These are phyloP conservation scores for Heterodera carotae DNA, from an alignment of 1,140 invertebrate genomes.

Conservation along the genomic window DNA sequence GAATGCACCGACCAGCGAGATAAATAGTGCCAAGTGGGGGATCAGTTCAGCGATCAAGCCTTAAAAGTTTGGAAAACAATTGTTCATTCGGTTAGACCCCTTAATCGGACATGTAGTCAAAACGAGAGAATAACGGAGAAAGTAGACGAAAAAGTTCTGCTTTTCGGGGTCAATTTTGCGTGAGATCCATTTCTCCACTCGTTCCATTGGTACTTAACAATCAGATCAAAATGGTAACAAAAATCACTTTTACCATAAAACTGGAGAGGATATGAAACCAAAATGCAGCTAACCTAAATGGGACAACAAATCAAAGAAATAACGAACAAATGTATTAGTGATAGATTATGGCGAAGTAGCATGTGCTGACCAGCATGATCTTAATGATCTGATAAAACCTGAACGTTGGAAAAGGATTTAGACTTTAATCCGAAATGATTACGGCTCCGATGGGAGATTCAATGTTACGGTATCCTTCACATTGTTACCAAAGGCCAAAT, in stretches of 20 bases:
- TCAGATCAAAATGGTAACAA: not conserved
- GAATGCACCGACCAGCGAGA: constrained; percentile 60
- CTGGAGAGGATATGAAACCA: constrained; percentile 60
- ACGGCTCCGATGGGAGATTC: constrained; percentile 53
- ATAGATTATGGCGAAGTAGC: no score
- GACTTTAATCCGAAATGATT: not conserved
- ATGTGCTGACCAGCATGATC: constrained; percentile 54
- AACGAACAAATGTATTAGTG: no score
- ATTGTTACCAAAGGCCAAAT: constrained; percentile 60
- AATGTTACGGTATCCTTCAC: constrained; percentile 65
- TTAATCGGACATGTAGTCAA: constrained; percentile 53
- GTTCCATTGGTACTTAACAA: constrained; percentile 55
- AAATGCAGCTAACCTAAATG: constrained; percentile 46
- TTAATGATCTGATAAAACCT: constrained; percentile 63
- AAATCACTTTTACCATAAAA: constrained; percentile 42
- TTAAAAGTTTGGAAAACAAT: constrained; percentile 30
- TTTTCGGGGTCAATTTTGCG: constrained; percentile 52
- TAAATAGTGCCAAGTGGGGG: constrained; percentile 61
- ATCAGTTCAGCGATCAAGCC: constrained; percentile 58
- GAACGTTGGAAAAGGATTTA: constrained; percentile 25
- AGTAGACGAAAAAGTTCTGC: constrained; percentile 56
- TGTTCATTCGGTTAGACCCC: not conserved
- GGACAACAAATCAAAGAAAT: no score
- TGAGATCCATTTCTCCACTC: constrained; percentile 62
- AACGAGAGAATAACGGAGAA: constrained; percentile 51